Base-by-base conservation (phyloP, 2,888 invertebrate species). In the Melanostoma scalare region DNA sequence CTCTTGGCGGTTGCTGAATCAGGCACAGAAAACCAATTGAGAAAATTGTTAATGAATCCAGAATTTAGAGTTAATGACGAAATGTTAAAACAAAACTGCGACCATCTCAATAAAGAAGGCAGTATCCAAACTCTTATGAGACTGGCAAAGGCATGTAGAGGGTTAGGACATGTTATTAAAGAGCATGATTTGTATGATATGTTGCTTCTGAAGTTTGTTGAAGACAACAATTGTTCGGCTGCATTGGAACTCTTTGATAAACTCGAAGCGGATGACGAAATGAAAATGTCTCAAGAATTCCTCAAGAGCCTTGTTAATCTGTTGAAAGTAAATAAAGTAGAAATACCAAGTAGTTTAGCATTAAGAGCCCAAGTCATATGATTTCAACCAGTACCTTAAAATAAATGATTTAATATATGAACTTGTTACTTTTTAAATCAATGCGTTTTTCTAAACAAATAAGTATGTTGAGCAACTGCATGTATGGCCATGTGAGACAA, bases 41-140 rank as follows among this genome's bases (percentile, higher is more conserved):
- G 90, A n/a, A 92, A 92, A 48, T 86, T 92, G 10, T 86, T 93
- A 3, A 88, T 91, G 3, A 94, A 93, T 86, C 93, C 94, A 0
- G 89, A 91, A 0, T 91, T 93, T 6, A 92, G 92, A 73, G 89
- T 93, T 74, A 93, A 93, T 68, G 91, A 92, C 0, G 93, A 93
- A 10, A 91, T 92, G 6, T 86, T 94, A 3, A 56, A 92, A 9
- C 92, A 93, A 3, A 92, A 93, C 74, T 93, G 94, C 86, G 93
- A 93, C 56, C 89, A 91, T 84, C 85, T 91, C 56, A 89, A 89
- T 0, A 86, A 88, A 63, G 88, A 89, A 73, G 90, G 90, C 0
- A 87, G 89, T 1, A 87, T 90, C 2, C 75, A 86, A 3, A 88
- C 89, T 0, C 82, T 91, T 3, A 53, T 91, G 6, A 89, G 89